Evolutionary conservation across 2,888 invertebrate species (phyloP).

Genomic region (Tenthredo notha): DNA sequence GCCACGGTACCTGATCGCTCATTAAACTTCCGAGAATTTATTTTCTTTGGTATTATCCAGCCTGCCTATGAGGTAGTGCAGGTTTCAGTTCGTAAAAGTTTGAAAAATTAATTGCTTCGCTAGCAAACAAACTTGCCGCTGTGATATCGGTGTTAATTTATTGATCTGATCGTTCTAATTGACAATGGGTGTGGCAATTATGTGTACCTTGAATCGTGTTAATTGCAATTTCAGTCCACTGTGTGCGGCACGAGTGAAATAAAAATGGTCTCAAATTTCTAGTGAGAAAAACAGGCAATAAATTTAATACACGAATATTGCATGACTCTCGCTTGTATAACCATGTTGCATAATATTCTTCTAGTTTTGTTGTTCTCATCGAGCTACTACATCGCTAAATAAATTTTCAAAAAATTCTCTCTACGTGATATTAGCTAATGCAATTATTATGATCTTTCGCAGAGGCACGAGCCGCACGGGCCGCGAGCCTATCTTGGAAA

Average conservation of each 20-base stretch:
- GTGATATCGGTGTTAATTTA: conserved; percentile 18
- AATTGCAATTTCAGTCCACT: conserved; percentile 24
- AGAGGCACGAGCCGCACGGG: background rate
- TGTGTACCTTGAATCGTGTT: conserved; percentile 1
- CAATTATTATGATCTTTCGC: conserved; percentile 4
- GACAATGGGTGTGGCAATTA: conserved; percentile 30
- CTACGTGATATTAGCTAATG: conserved; percentile 1
- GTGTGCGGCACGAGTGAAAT: background rate
- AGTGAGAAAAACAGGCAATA: background rate
- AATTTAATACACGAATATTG: background rate
- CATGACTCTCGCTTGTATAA: background rate
- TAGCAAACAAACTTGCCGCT: conserved; percentile 10
- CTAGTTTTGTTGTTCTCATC: background rate
- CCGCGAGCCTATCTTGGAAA: conserved; percentile 19
- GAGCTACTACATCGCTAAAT: background rate
- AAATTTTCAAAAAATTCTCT: background rate
- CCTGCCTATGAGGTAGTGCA: background rate
- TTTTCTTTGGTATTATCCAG: background rate
- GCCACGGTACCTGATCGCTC: no score
- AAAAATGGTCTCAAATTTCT: background rate
- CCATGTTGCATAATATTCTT: background rate
- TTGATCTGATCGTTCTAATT: conserved; percentile 15
- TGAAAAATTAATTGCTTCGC: conserved; percentile 32
- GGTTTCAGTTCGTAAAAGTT: background rate
- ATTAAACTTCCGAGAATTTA: background rate